A percentile compares a stretch with the other conserved stretches of the same genome.
phyloP scores from a whole-genome alignment of 2,888 invertebrate genomes.

The Eupithecia tripunctaria region DNA sequence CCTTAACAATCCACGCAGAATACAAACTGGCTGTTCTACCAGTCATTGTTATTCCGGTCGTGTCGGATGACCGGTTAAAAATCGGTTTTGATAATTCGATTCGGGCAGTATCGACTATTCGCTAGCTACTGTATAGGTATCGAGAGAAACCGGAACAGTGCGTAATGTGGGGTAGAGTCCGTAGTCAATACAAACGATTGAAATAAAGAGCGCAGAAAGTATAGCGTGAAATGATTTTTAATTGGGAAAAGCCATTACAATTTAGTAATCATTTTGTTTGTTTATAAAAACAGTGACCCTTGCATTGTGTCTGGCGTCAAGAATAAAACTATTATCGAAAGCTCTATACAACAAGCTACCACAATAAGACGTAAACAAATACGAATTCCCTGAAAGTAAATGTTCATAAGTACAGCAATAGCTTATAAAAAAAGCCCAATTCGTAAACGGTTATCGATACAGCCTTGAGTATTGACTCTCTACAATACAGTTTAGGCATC shows the following conservation, averaged over 20 bases:
- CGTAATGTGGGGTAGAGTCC: slow-evolving; percentile 19
- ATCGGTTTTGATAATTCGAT: slow-evolving; percentile 60
- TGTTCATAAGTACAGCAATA: neutral
- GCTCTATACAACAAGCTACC: neutral
- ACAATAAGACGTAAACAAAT: neutral
- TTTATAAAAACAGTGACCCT: neutral
- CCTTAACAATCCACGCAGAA: slow-evolving; percentile 16
- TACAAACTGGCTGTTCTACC: slow-evolving; percentile 28
- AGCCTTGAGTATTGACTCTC: neutral
- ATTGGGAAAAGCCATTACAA: neutral
- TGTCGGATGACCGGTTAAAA: slow-evolving; percentile 57
- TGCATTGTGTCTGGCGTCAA: neutral
- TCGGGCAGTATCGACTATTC: slow-evolving; percentile 44
- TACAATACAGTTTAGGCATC: neutral
- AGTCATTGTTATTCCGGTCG: slow-evolving; percentile 61
- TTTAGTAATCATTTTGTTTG: neutral
- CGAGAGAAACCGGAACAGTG: slow-evolving; percentile 20
- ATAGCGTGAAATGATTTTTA: neutral
- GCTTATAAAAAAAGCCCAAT: slow-evolving; percentile 1
- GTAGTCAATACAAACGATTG: slow-evolving; percentile 11
- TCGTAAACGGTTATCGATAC: slow-evolving; percentile 6
- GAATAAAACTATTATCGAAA: neutral
- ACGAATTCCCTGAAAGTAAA: neutral
- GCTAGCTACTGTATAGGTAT: slow-evolving; percentile 12
- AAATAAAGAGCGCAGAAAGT: slow-evolving; percentile 16